Percentiles rank a stretch among this genome's conserved stretches.
Conservation (phyloP, 2,797 vertebrate genomes). For the Acanthis flammea region DNA sequence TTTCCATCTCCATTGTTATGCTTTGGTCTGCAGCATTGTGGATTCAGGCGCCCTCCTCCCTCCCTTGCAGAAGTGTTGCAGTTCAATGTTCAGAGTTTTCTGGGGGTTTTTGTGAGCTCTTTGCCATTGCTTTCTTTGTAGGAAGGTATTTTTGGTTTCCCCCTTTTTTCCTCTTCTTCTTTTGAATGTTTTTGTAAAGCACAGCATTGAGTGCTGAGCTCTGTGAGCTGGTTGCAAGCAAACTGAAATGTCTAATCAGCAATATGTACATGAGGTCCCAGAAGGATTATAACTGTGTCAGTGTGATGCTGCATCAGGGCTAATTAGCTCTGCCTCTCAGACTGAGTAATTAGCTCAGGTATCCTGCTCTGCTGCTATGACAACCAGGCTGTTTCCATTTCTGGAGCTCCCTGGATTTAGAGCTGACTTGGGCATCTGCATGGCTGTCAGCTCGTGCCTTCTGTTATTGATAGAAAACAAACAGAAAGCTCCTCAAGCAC, state of each 20-base stretch:
- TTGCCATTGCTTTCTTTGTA: neutral
- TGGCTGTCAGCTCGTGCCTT: conserved; percentile 17
- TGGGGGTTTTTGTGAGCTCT: rapidly evolving
- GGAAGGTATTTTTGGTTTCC: neutral
- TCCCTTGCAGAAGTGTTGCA: neutral
- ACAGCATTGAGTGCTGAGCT: rapidly evolving
- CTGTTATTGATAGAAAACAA: conserved; percentile 47
- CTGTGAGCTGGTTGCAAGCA: neutral
- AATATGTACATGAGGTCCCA: neutral
- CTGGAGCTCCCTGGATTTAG: neutral
- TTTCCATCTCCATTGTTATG: neutral
- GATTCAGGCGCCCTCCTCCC: neutral
- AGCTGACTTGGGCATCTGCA: neutral
- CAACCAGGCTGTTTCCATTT: conserved; percentile 53
- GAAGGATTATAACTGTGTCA: conserved; percentile 39
- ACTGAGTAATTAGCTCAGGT: conserved; percentile 62
- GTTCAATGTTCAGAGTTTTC: neutral
- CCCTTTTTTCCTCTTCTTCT: neutral
- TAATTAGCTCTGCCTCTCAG: conserved; percentile 57
- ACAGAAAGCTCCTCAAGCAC: neutral
- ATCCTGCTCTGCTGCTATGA: conserved; percentile 46
- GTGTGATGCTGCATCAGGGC: conserved; percentile 36
- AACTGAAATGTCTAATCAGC: conserved; percentile 20
- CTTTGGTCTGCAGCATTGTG: neutral
- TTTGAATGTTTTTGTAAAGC: neutral